Evolutionary conservation across 2,797 vertebrate genomes (phyloP), one percentile per base, ranked within the genome.

Genomic region (Microhierax caerulescens): DNA sequence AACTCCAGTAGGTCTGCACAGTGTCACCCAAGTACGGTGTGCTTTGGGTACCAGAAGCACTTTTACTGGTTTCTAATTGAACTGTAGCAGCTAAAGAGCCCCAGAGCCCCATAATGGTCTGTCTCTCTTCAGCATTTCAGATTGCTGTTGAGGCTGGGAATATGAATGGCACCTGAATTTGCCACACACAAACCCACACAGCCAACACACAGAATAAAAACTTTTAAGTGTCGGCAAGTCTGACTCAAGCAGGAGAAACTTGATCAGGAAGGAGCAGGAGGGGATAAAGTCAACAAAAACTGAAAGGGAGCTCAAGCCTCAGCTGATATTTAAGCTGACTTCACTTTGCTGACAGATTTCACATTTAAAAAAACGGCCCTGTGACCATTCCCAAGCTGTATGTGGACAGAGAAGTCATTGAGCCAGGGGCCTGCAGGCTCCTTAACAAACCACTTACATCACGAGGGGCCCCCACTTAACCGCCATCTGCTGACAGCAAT

Each of bases 291-390:
- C 86, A 97, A 96, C 73, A 94, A 88, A 93, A 93, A 54, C 27
- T 78, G 80, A 92, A 94, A 93, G 47, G 32, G 25, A 94, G 56
- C 68, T 90, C 90, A 94, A 85, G 65, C 80, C 79, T 94, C 93
- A 88, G 90, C 81, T 91, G 95, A 92, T 95, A 96, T 96, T 95
- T 97, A 95, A 95, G 85, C 61, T 91, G 90, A 94, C 86, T 97
- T 97, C 60, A 90, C 65, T 93, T 90, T 72, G 89, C 86, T 94
- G 88, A 95, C 90, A 95, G 80, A 96, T 94, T 95, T 96, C 77
- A 89, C 60, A 67, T 91, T 18, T 65, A 51, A 74, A 72, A 45
- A 68, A 90, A 94, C 43, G 25, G 41, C 53, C 36, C 25, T 0
- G 3, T 57, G 20, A 64, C 82, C 93, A 68, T 73, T 94, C 75